A percentile compares a stretch with the other conserved stretches of the same genome.
phyloP scores from a whole-genome alignment of 2,797 vertebrate species.

The Crenuchus spilurus region DNA sequence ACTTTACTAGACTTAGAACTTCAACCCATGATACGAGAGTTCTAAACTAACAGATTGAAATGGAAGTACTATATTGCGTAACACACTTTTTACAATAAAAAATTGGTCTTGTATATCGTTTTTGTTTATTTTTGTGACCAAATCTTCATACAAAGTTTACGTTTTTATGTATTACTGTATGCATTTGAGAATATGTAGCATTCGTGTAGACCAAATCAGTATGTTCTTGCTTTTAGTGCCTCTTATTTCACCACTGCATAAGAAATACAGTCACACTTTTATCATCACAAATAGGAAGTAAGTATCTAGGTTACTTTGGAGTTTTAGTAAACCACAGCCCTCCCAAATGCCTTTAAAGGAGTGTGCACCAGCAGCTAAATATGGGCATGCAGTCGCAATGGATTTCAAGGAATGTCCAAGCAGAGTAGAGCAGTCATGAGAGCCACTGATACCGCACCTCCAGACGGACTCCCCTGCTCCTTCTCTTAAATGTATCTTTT shows the following conservation, averaged over 20 bases:
- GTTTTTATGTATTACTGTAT: neutral
- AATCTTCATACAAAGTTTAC: neutral
- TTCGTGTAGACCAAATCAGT: neutral
- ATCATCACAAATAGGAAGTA: constrained; percentile 65
- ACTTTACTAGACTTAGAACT: constrained; percentile 30
- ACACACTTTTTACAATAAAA: constrained; percentile 51
- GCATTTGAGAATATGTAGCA: too few species aligned
- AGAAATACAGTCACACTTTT: constrained; percentile 18
- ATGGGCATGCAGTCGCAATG: constrained; percentile 94
- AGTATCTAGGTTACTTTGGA: constrained; percentile 61
- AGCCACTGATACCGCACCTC: constrained; percentile 36
- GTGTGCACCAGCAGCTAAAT: constrained; percentile 93
- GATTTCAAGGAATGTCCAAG: constrained; percentile 97
- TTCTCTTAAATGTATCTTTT: constrained; percentile 1
- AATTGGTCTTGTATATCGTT: neutral
- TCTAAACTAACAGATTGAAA: constrained; percentile 20
- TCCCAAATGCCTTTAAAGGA: constrained; percentile 98
- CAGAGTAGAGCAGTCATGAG: constrained; percentile 83
- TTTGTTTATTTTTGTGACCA: neutral
- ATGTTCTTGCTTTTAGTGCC: neutral
- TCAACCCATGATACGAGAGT: constrained; percentile 19
- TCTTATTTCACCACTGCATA: neutral
- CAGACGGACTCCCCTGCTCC: constrained; percentile 56
- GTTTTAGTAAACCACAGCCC: constrained; percentile 74
- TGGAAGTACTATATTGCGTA: constrained; percentile 19